A percentile compares a stretch with the other conserved stretches of the same genome.
phyloP scores from a whole-genome alignment of 2,113 vertebrate species.

The Platichthys flesus region DNA sequence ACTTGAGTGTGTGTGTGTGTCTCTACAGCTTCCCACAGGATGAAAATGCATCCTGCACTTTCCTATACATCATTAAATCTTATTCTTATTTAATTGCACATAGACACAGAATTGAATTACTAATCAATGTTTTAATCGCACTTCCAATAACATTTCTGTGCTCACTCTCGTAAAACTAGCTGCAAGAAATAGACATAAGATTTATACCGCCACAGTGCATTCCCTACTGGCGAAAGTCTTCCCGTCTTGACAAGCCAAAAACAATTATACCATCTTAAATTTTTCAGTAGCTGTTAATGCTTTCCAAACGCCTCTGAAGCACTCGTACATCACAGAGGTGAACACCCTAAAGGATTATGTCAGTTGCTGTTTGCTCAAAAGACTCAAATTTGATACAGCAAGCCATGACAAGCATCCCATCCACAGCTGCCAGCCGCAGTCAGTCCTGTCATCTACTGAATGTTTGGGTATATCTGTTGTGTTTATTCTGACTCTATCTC shows the following conservation, averaged over 20 bases:
- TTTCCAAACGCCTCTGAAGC: constrained; percentile 13
- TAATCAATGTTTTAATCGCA: background rate
- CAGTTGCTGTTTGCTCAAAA: constrained; percentile 44
- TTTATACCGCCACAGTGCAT: background rate
- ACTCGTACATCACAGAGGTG: constrained; percentile 5
- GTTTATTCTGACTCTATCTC: constrained; percentile 63
- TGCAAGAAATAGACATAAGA: background rate
- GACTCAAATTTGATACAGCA: constrained; percentile 51
- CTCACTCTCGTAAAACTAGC: background rate
- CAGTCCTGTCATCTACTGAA: constrained; percentile 55
- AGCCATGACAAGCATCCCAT: constrained; percentile 55
- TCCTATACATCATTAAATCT: no score
- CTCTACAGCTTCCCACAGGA: background rate
- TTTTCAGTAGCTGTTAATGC: constrained; percentile 1
- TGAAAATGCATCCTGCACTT: background rate
- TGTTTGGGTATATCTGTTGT: constrained; percentile 68
- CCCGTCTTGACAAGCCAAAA: background rate
- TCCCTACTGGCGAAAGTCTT: background rate
- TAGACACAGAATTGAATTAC: background rate
- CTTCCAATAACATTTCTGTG: background rate
- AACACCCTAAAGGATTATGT: constrained; percentile 30
- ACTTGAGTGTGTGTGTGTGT: background rate
- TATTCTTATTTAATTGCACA: constrained; percentile 1
- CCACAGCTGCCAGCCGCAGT: constrained; percentile 62
- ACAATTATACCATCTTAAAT: background rate